Base-by-base conservation (phyloP, 2,888 invertebrate species). In the Melinaea menophilus region DNA sequence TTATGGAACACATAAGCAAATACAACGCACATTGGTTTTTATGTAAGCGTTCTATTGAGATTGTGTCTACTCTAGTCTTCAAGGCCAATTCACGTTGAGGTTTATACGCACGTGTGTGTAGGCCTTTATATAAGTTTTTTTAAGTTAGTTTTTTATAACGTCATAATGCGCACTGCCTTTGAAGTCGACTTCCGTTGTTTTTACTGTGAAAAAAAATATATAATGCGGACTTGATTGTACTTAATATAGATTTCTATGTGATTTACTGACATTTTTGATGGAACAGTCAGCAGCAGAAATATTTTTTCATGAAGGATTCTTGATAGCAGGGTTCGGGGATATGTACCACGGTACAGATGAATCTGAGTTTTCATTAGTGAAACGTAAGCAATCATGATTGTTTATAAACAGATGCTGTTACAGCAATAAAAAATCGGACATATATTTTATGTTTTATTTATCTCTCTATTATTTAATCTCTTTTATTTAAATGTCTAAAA, bases 381-480 rank as follows among this genome's bases (percentile, higher is more conserved):
- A 85, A 81, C 79, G 79, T 86, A 86, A 88, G 83, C 80, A 81
- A 84, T 80, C 80, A 81, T 84, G 82, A 88, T 86, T 86, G 84
- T 90, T 86, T 79, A 80, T 84, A 84, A 86, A 86, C 79, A 75
- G 81, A 86, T 84, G 90, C 90, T 90, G 89, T 85, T 76, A 88
- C 87, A 89, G 90, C 90, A 90, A 91, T 90, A 88, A 90, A 87
- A 84, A 88, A 60, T 87, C 88, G 82, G 85, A 87, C 85, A 48
- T 33, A 22, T 12, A 31, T 55, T 47, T 51, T 9, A 13, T 59
- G 54, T 62, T 58, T 64, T 57, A 56, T 61, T 62, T 59, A 62
- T 59, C 31, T 22, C 45, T 35, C 55, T 4, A 46, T 31, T 41
- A 13, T 11, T 22, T 22, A 22, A 37, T 41, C 11, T 9, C 13